phyloP scores from a whole-genome alignment of 2,888 invertebrate genomes.

The Aleiodes testaceus region DNA sequence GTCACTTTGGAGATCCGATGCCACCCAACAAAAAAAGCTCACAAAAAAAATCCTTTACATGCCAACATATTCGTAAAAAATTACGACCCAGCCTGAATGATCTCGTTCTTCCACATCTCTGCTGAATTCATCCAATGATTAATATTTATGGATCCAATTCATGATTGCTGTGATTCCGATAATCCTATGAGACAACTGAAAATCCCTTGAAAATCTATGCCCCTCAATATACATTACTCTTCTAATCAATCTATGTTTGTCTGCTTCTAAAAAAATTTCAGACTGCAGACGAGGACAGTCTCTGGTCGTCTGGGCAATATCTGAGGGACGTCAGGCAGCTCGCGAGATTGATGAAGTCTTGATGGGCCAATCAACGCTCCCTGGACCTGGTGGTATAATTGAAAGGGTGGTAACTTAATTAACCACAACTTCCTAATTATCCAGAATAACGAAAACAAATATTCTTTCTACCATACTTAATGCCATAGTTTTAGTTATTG shows the following conservation, averaged over 20 bases:
- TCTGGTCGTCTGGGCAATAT: constrained; percentile 98
- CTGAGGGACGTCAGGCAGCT: constrained; percentile 98
- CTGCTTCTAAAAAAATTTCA: constrained; percentile 65
- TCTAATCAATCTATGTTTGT: background rate
- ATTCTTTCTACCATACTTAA: constrained; percentile 26
- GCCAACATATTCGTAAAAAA: too few species aligned
- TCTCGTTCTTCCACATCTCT: too few species aligned
- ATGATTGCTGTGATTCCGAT: constrained; percentile 32
- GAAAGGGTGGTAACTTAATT: constrained; percentile 57
- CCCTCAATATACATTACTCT: background rate
- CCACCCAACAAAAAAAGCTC: background rate
- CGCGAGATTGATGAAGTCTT: constrained; percentile 92
- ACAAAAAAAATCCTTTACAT: too few species aligned
- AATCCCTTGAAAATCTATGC: background rate
- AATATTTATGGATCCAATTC: constrained; percentile 34
- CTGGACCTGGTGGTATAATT: constrained; percentile 94
- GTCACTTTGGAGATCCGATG: background rate
- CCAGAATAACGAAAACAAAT: constrained; percentile 26
- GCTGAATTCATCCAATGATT: constrained; percentile 26
- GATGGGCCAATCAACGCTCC: constrained; percentile 86
- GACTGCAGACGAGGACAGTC: constrained; percentile 99
- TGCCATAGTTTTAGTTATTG: background rate
- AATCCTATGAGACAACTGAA: background rate
- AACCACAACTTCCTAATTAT: constrained; percentile 34
- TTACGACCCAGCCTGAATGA: too few species aligned